Percentiles rank a stretch among this genome's conserved stretches.
Conservation (phyloP, 1,140 invertebrate genomes). For the Hylyphantes graminicola region DNA sequence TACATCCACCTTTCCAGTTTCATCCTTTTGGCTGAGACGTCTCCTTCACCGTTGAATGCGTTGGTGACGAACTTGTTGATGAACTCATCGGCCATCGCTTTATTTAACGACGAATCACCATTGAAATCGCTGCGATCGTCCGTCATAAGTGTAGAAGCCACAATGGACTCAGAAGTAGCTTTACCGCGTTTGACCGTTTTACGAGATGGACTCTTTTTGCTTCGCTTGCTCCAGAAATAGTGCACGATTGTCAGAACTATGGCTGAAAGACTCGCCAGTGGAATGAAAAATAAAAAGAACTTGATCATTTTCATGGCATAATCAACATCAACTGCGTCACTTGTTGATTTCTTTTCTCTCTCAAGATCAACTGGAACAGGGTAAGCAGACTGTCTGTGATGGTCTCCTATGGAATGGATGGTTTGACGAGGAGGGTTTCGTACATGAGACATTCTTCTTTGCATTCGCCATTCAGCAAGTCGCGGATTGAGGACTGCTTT, state of each 20-base stretch:
- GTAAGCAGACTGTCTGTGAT: too few species aligned
- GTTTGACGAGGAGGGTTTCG: too few species aligned
- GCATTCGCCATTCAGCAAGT: too few species aligned
- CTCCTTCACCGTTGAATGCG: conserved; percentile 12
- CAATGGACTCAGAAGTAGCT: not conserved
- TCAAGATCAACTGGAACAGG: not conserved
- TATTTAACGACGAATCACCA: not conserved
- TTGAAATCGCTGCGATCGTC: not conserved
- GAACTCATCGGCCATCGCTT: not conserved
- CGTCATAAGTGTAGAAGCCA: not conserved
- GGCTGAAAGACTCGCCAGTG: not conserved
- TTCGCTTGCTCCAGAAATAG: not conserved
- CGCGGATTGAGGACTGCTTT: too few species aligned
- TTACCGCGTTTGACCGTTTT: not conserved
- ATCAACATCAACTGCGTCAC: not conserved
- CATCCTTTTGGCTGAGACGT: conserved; percentile 16
- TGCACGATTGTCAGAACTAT: not conserved
- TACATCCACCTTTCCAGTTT: conserved; percentile 37
- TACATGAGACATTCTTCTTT: too few species aligned
- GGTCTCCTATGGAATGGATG: too few species aligned
- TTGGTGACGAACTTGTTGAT: not conserved
- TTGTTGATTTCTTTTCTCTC: not conserved
- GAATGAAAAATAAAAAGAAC: conserved; percentile 14
- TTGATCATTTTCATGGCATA: not conserved
- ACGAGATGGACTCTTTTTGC: not conserved